These are phyloP conservation scores for Ptilorrhoa leucosticta DNA, from an alignment of 2,113 vertebrate species.

Conservation along the genomic window DNA sequence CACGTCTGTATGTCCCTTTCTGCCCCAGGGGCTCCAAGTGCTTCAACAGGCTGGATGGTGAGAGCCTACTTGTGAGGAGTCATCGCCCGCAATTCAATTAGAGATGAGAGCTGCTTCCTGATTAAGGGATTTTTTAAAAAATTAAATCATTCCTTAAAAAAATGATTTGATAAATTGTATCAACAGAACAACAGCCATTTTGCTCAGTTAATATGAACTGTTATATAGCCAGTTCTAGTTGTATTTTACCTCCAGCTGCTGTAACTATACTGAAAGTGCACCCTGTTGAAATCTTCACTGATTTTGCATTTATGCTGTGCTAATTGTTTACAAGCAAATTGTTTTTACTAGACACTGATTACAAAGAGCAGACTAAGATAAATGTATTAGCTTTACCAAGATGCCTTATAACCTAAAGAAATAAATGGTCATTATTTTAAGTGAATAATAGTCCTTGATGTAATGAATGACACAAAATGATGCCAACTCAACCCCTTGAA, in stretches of 20 bases:
- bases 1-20: not conserved
- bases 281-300: not conserved
- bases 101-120: not conserved
- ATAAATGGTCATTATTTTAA: not conserved
- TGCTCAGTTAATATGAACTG: not conserved
- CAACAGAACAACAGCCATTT: constrained; percentile 22
- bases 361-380: not conserved
- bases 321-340: constrained; percentile 16
- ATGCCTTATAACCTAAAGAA: not conserved
- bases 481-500: not conserved
- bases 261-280: not conserved
- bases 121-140: not conserved
- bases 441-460: not conserved
- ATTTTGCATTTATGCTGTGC: not conserved
- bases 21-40: not conserved
- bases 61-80: not conserved
- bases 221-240: not conserved
- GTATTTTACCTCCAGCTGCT: constrained; percentile 3
- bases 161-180: constrained; percentile 5
- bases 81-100: accelerated
- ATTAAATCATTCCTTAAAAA: constrained; percentile 21
- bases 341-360: not conserved
- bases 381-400: not conserved
- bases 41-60: not conserved
- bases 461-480: not conserved